These are phyloP conservation scores for Podiceps cristatus DNA, from an alignment of 2,113 vertebrate species.

Conservation along the genomic window DNA sequence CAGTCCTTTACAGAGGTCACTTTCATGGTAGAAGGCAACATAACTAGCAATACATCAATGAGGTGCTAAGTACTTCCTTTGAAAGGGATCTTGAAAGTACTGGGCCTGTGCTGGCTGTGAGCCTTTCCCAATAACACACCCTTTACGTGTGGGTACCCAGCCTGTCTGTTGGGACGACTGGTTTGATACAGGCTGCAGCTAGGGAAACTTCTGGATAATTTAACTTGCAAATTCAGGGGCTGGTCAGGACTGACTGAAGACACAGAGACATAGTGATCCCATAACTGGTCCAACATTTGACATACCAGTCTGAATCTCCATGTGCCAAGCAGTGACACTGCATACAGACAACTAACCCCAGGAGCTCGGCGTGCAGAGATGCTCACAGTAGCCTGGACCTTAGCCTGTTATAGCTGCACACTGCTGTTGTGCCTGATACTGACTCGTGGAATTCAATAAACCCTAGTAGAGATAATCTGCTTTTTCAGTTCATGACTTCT, in stretches of 20 bases:
- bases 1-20: not conserved
- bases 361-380: not conserved
- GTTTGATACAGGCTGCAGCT: not conserved
- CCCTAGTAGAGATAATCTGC: not conserved
- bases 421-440: not conserved
- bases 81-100: not conserved
- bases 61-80: not conserved
- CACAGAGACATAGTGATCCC: not conserved
- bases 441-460: not conserved
- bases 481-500: not conserved
- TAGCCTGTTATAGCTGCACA: not conserved
- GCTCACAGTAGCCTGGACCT: not conserved
- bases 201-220: not conserved
- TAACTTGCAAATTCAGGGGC: not conserved
- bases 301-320: not conserved
- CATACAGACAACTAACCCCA: not conserved
- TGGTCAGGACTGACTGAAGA: not conserved
- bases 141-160: not conserved
- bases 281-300: not conserved
- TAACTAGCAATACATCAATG: not conserved
- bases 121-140: not conserved
- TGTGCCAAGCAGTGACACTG: fast-evolving
- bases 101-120: not conserved
- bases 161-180: not conserved
- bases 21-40: not conserved